A percentile compares a stretch with the other conserved stretches of the same genome.
Evolutionary conservation across 1,140 invertebrate species (phyloP).

Genomic region (Sitobion miscanthi): DNA sequence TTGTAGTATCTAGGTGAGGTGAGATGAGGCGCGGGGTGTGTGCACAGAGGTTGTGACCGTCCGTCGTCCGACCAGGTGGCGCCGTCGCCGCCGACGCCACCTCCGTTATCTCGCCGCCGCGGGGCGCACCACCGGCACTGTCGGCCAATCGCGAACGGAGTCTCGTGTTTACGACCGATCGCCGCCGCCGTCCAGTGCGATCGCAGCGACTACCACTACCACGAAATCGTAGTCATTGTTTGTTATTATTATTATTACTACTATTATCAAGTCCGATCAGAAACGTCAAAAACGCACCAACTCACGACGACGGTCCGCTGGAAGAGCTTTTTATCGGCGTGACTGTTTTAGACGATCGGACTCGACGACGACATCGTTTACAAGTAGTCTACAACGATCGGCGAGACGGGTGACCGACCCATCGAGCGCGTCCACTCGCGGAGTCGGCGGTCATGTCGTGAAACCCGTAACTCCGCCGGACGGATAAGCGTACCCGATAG

Average conservation of each 20-base stretch:
- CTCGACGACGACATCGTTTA: not conserved
- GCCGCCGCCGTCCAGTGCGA: not conserved
- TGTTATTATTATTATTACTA: not conserved
- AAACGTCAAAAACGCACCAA: not conserved
- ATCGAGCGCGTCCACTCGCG: not conserved
- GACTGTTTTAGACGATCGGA: not conserved
- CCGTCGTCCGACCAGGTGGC: slow-evolving; percentile 25
- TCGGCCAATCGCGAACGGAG: not conserved
- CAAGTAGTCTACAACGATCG: not conserved
- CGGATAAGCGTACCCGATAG: not conserved
- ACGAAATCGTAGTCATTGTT: not conserved
- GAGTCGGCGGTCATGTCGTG: not conserved
- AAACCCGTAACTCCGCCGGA: not conserved
- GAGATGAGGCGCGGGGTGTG: not conserved
- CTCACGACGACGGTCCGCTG: not conserved
- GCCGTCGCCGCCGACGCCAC: not conserved
- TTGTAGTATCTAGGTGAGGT: too few species aligned
- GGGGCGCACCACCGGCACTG: not conserved
- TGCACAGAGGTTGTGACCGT: not conserved
- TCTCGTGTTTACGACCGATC: not conserved
- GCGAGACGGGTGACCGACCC: not conserved
- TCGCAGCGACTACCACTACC: not conserved
- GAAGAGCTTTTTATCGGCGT: not conserved
- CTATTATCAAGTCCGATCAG: not conserved
- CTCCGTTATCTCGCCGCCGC: not conserved